Percentiles rank a stretch among this genome's conserved stretches.
Evolutionary conservation across 1,140 invertebrate species (phyloP).

Genomic region (Oppia nitens): DNA sequence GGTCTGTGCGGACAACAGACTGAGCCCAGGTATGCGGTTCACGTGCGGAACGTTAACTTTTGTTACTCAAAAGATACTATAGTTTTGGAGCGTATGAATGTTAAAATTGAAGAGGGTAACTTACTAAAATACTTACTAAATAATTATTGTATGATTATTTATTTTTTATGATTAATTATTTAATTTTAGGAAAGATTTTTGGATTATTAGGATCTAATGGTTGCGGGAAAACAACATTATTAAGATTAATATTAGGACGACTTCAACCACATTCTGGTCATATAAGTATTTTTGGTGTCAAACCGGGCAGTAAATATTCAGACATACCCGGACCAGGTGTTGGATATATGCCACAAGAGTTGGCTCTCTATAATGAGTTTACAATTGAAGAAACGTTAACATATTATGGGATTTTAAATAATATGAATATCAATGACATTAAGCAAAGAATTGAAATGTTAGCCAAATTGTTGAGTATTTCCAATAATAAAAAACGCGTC

Average conservation of each 20-base stretch:
- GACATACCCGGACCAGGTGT: conserved; percentile 18
- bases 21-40: too few species aligned
- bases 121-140: too few species aligned
- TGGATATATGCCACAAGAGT: too few species aligned
- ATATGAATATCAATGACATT: conserved; percentile 42
- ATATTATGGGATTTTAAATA: conserved; percentile 90
- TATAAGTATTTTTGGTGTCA: conserved; percentile 5
- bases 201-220: conserved; percentile 17
- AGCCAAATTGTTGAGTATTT: conserved; percentile 69
- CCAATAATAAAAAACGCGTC: conserved; percentile 29
- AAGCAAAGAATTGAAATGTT: conserved; percentile 61
- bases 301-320: not conserved
- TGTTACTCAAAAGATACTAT: too few species aligned
- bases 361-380: conserved; percentile 79
- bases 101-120: too few species aligned
- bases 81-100: too few species aligned
- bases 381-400: conserved; percentile 83
- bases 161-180: conserved; percentile 25
- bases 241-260: conserved; percentile 14
- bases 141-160: too few species aligned
- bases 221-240: conserved; percentile 16
- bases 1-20: too few species aligned
- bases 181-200: conserved; percentile 36
- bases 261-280: conserved; percentile 9
- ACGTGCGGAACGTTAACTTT: too few species aligned